Evolutionary conservation across 2,888 invertebrate species (phyloP).

Genomic region (Drosophila kanekoi): DNA sequence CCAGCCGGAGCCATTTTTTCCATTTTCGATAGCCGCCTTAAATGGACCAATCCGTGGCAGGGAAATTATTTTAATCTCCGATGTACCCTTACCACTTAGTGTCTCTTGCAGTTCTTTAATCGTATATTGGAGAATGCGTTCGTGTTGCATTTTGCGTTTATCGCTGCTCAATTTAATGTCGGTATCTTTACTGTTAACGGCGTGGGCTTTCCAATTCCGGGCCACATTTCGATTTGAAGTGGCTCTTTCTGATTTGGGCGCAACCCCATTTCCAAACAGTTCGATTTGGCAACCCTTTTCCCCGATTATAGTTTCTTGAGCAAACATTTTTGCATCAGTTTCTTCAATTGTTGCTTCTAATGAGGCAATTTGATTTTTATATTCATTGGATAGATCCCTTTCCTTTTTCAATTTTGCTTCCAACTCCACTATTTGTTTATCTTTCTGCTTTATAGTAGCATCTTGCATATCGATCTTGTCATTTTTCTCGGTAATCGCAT

Average conservation of each 20-base stretch:
- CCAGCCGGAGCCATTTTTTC: constrained; percentile 23
- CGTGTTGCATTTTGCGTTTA: constrained; percentile 6
- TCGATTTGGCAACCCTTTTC: constrained; percentile 6
- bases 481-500: constrained; percentile 13
- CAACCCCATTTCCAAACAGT: not conserved
- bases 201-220: not conserved
- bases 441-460: constrained; percentile 3
- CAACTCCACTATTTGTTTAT: constrained; percentile 18
- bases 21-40: constrained; percentile 14
- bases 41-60: constrained; percentile 24
- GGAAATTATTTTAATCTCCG: constrained; percentile 12
- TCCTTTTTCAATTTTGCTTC: constrained; percentile 10
- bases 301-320: not conserved
- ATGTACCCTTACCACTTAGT: not conserved
- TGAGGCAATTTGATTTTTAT: constrained; percentile 4
- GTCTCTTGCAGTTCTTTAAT: constrained; percentile 30
- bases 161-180: not conserved
- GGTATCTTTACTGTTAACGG: not conserved
- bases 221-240: constrained; percentile 2
- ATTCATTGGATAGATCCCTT: not conserved
- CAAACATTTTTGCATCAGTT: not conserved
- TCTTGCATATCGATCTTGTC: constrained; percentile 14
- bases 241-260: constrained; percentile 1
- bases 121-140: constrained; percentile 7
- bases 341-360: constrained; percentile 8